Evolutionary conservation across 1,140 invertebrate genomes (phyloP).

Genomic region (Tetragonula clypearis): DNA sequence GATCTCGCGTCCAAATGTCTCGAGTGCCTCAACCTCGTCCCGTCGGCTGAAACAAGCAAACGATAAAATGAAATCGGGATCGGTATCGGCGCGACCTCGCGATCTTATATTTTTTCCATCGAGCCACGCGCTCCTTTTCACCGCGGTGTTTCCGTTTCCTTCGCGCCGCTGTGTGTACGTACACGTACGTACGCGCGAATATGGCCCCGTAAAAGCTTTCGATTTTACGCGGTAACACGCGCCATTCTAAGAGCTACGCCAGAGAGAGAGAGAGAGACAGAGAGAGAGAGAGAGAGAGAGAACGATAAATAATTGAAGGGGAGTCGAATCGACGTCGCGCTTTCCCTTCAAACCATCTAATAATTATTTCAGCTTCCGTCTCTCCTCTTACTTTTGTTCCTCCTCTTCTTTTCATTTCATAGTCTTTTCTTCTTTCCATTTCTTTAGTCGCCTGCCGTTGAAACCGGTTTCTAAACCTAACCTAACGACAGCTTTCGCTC

Average conservation of each 20-base stretch:
- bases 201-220: conserved; percentile 34
- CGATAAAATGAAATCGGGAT: conserved; percentile 52
- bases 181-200: not conserved
- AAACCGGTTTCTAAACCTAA: too few relatives aligned
- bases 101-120: not conserved
- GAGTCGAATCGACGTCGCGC: not conserved
- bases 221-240: conserved; percentile 2
- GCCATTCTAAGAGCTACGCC: not conserved
- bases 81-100: too few relatives aligned
- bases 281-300: not conserved
- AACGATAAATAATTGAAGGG: not conserved
- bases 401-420: too few relatives aligned
- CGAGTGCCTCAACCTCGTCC: conserved; percentile 75
- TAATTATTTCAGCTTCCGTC: conserved; percentile 50
- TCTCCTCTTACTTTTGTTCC: not conserved
- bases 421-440: too few relatives aligned
- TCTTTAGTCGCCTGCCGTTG: too few relatives aligned
- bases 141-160: not conserved
- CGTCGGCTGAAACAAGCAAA: conserved; percentile 70
- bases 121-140: not conserved
- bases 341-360: conserved; percentile 5
- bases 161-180: not conserved
- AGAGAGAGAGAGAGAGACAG: too few relatives aligned
- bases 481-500: too few relatives aligned
- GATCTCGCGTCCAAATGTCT: conserved; percentile 73